Base-by-base conservation (phyloP, 2,113 vertebrate genomes). In the Ptilonorhynchus violaceus region DNA sequence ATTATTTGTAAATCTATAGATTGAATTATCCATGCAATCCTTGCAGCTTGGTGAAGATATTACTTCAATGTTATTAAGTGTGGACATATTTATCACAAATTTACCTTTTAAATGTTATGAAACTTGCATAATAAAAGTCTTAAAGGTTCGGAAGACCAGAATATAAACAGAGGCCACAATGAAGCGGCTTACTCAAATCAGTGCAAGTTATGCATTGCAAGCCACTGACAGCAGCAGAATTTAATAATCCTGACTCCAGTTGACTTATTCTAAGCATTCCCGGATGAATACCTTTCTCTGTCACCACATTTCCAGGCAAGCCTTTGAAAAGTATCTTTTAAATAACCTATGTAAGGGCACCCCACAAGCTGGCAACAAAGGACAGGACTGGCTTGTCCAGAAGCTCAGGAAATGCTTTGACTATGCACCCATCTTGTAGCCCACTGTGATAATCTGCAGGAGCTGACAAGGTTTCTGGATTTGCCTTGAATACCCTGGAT, bases 1-100 rank as follows among this genome's bases (percentile, higher is more conserved):
- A 94, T 96, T 88, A 96, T 97, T 96, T 88, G n/a, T 84, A 95
- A 94, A 96, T 86, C 79, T 92, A 94, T 85, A 89, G 88, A 94
- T 92, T 96, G 96, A 96, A 93, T 94, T 96, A 96, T 92, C 72
- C 52, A 33, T n/a, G 68, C 92, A 88, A 81, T 93, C 85, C 90
- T 93, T 91, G 76, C 60, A 91, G 60, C n/a, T 74, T 80, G 68
- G 79, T 90, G 85, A 86, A 93, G 93, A 86, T 72, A 94, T 67
- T 92, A 49, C 68, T 92, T 91, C 84, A 72, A 3, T 3, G 9
- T 87, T 96, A 91, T 90, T 90, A 88, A 86, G 31, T 72, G 68
- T 80, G 55, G 79, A 72, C 72, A 19, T 84, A 96, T 94, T 94
- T 88, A 93, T 94, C 95, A 93, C 72, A 95, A 92, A 95, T 93